These are phyloP conservation scores for Lagopus leucura DNA, from an alignment of 2,113 vertebrate species.

Conservation along the genomic window DNA sequence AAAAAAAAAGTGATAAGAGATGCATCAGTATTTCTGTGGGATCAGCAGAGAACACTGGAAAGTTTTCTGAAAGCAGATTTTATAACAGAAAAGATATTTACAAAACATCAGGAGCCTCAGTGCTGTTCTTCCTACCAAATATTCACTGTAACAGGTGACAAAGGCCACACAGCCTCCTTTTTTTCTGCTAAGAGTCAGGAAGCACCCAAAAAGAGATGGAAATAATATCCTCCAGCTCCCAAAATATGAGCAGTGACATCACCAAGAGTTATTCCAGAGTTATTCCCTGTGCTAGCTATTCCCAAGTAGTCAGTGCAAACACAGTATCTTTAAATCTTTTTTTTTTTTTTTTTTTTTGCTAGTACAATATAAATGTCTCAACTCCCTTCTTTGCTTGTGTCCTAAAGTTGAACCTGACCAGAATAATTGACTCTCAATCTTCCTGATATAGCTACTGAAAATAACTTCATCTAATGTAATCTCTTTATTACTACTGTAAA, in stretches of 20 bases:
- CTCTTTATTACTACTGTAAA: conserved; percentile 66
- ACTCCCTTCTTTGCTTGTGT: conserved; percentile 17
- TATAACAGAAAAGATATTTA: background rate
- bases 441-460: conserved; percentile 60
- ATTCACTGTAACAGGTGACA: background rate
- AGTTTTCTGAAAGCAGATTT: background rate
- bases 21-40: background rate
- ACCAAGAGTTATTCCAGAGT: background rate
- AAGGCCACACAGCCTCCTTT: background rate
- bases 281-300: background rate
- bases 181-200: background rate
- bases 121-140: background rate
- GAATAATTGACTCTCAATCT: conserved; percentile 66
- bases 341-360: background rate
- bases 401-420: conserved; percentile 60
- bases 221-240: background rate
- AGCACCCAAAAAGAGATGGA: background rate
- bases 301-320: background rate
- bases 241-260: conserved; percentile 12
- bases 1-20: background rate
- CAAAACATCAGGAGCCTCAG: background rate
- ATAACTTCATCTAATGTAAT: conserved; percentile 67
- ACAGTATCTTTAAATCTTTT: conserved; percentile 15
- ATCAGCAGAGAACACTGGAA: background rate
- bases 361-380: background rate